Evolutionary conservation across 2,113 vertebrate genomes (phyloP).

Genomic region (Ophiodon elongatus): DNA sequence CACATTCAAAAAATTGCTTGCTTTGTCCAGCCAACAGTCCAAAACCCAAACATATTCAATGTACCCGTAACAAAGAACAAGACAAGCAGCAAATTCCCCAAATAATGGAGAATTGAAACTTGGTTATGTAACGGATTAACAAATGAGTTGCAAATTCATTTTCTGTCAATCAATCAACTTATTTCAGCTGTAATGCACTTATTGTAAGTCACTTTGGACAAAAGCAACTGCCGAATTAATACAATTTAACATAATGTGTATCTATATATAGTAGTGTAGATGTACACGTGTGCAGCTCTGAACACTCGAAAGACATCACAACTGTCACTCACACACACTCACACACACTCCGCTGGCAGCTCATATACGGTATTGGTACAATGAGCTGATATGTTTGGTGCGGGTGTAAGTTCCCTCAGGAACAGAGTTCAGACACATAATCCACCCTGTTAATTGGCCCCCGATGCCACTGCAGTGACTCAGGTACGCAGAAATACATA

Average conservation of each 20-base stretch:
- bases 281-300: constrained; percentile 3
- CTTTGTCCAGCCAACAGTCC: background rate
- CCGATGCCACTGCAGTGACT: constrained; percentile 66
- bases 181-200: background rate
- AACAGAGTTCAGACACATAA: constrained; percentile 75
- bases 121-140: background rate
- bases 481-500: constrained; percentile 68
- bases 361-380: constrained; percentile 24
- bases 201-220: background rate
- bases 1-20: background rate
- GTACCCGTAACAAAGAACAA: background rate
- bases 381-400: constrained; percentile 45
- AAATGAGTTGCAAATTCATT: background rate
- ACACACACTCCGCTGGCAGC: constrained; percentile 32
- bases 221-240: background rate
- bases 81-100: background rate
- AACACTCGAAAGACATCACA: constrained; percentile 19
- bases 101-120: background rate
- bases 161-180: background rate
- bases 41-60: background rate
- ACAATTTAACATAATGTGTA: background rate
- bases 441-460: constrained; percentile 78
- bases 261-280: background rate
- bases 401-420: constrained; percentile 63
- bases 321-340: constrained; percentile 32